Conservation (phyloP, 1,140 invertebrate genomes). For the Scaptomyza graminum region DNA sequence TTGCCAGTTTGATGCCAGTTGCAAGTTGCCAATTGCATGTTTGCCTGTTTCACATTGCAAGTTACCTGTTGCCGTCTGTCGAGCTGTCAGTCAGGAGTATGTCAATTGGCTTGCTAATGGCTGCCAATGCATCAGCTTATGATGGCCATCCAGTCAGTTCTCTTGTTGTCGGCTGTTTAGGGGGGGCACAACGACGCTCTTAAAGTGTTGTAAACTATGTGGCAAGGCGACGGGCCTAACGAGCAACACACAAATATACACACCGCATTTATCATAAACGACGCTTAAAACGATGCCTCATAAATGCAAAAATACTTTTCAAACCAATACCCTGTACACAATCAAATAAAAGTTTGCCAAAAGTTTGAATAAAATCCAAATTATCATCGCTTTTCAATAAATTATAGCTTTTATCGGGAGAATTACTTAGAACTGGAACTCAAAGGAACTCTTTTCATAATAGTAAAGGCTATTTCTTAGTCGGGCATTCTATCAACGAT, state of each 20-base stretch:
- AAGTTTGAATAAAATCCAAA: too few relatives aligned
- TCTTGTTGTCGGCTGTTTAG: not conserved
- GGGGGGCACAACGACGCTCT: conserved; percentile 30
- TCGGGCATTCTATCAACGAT: not conserved
- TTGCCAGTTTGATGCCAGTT: conserved; percentile 28
- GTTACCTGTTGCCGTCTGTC: conserved; percentile 32
- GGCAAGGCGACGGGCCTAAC: conserved; percentile 61
- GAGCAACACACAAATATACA: conserved; percentile 47
- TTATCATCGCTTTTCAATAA: too few relatives aligned
- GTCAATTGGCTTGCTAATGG: conserved; percentile 79
- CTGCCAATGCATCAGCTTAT: conserved; percentile 61
- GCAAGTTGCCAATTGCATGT: conserved; percentile 24
- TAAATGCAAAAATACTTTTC: conserved; percentile 46
- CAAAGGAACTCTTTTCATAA: too few relatives aligned
- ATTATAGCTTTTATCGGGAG: too few relatives aligned
- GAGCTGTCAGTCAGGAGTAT: conserved; percentile 68
- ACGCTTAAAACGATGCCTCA: conserved; percentile 32
- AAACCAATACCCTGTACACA: not conserved
- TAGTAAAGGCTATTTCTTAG: not conserved
- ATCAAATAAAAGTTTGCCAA: not conserved
- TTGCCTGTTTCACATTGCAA: conserved; percentile 21
- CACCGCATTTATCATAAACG: conserved; percentile 70
- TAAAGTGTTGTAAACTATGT: conserved; percentile 76
- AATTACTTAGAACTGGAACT: too few relatives aligned
- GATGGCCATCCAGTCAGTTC: conserved; percentile 3